A percentile compares a stretch with the other conserved stretches of the same genome.
These are phyloP conservation scores for Selene dorsalis DNA, from an alignment of 2,797 vertebrate genomes.

Conservation along the genomic window DNA sequence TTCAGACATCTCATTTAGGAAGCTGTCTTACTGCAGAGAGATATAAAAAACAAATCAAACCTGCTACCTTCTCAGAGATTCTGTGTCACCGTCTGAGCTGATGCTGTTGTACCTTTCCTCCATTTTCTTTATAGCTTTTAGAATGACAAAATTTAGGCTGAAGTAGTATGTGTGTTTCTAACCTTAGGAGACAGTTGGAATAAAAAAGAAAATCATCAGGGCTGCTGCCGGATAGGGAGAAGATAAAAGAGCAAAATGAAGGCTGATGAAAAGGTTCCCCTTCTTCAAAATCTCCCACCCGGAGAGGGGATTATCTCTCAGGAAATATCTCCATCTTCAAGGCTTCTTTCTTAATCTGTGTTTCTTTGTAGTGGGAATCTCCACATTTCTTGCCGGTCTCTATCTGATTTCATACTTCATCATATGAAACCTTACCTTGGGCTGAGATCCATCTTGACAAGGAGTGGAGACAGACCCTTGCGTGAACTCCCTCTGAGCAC, in stretches of 20 bases:
- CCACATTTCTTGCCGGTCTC: constrained; percentile 20
- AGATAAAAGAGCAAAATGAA: constrained; percentile 62
- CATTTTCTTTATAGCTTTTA: constrained; percentile 1
- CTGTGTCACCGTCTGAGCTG: background rate
- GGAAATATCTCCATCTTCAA: constrained; percentile 64
- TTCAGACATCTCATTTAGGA: constrained; percentile 29
- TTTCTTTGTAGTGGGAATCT: constrained; percentile 24
- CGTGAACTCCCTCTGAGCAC: constrained; percentile 39
- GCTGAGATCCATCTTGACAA: constrained; percentile 13
- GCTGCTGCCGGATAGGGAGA: constrained; percentile 33
- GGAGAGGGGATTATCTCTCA: constrained; percentile 62
- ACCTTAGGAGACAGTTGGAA: constrained; percentile 27
- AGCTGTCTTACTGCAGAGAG: background rate
- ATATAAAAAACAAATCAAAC: constrained; percentile 3
- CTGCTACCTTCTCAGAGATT: constrained; percentile 3
- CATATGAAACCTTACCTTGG: constrained; percentile 20
- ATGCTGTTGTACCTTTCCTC: background rate
- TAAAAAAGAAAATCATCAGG: constrained; percentile 33
- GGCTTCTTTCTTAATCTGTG: constrained; percentile 42
- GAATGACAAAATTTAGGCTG: constrained; percentile 28
- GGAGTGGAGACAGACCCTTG: constrained; percentile 1
- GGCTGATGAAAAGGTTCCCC: constrained; percentile 62
- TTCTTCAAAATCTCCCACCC: constrained; percentile 44
- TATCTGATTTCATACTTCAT: constrained; percentile 28
- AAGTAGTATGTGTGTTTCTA: constrained; percentile 38